Evolutionary conservation across 1,140 invertebrate species (phyloP).

Genomic region (Pectinophora gossypiella): DNA sequence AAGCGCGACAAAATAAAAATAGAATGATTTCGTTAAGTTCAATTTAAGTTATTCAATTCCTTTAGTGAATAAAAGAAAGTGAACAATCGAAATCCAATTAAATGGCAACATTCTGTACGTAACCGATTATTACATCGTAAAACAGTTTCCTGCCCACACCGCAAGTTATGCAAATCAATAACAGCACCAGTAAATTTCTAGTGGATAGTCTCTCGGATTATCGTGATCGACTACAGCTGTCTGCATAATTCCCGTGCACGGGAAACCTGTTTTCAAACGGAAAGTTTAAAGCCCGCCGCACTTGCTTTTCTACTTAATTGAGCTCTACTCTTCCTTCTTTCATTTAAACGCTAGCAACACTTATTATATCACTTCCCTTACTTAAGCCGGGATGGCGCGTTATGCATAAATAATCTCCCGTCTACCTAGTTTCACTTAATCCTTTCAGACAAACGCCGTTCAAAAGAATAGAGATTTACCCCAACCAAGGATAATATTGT

Average conservation of each 20-base stretch:
- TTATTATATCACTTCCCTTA: constrained; percentile 4
- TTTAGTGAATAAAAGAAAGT: too few species aligned
- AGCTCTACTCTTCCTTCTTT: neutral
- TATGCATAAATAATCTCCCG: constrained; percentile 22
- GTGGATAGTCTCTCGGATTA: neutral
- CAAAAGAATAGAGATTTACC: constrained; percentile 44
- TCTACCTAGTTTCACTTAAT: constrained; percentile 16
- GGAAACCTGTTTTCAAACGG: neutral
- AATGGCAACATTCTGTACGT: too few species aligned
- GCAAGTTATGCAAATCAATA: neutral
- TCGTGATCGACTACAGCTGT: neutral
- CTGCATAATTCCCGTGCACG: neutral
- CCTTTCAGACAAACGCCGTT: constrained; percentile 33
- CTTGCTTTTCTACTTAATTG: constrained; percentile 1
- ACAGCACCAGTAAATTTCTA: neutral
- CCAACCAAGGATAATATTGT: constrained; percentile 34
- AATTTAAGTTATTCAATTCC: too few species aligned
- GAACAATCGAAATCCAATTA: too few species aligned
- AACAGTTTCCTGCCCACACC: too few species aligned
- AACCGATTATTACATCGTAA: too few species aligned
- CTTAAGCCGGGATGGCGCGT: constrained; percentile 13
- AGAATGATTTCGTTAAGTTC: too few species aligned
- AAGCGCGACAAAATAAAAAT: too few species aligned
- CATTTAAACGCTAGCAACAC: neutral
- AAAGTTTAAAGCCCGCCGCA: neutral